Conservation (phyloP, 2,888 invertebrate species). For the Phragmatobia fuliginosa region DNA sequence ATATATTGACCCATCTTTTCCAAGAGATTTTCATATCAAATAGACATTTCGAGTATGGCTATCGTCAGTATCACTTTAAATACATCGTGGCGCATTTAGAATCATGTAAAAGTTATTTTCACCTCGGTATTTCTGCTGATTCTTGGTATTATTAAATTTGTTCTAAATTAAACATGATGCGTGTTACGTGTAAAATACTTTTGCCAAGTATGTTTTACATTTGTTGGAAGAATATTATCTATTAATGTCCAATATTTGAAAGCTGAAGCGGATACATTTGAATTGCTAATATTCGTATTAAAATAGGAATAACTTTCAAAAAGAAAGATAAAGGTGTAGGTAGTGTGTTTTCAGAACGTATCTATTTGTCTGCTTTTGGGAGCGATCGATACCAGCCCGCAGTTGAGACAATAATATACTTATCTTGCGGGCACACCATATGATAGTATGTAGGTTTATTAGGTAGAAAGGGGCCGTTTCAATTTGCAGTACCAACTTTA, state of each 20-base stretch:
- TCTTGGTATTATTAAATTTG: slow-evolving; percentile 41
- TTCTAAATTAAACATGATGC: slow-evolving; percentile 24
- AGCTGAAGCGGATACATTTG: slow-evolving; percentile 26
- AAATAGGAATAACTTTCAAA: not conserved
- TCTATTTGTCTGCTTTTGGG: slow-evolving; percentile 26
- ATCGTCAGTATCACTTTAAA: not conserved
- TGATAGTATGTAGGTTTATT: not conserved
- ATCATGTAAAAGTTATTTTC: slow-evolving; percentile 43
- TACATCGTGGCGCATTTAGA: not conserved
- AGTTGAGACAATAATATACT: not conserved
- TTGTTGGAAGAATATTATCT: slow-evolving; percentile 34
- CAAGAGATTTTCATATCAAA: not conserved
- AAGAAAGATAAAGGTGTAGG: not conserved
- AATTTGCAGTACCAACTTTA: too few species aligned
- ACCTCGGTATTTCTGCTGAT: slow-evolving; percentile 44
- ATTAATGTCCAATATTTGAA: slow-evolving; percentile 32
- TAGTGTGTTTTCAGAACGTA: slow-evolving; percentile 18
- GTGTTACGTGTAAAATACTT: slow-evolving; percentile 29
- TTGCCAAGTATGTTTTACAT: slow-evolving; percentile 42
- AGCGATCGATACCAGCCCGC: not conserved
- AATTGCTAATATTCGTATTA: not conserved
- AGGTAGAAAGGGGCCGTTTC: not conserved
- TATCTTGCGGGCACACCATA: not conserved
- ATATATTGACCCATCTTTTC: slow-evolving; percentile 9
- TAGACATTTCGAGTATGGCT: not conserved